These are phyloP conservation scores for Fopius arisanus DNA, from an alignment of 1,140 invertebrate genomes.

Conservation along the genomic window DNA sequence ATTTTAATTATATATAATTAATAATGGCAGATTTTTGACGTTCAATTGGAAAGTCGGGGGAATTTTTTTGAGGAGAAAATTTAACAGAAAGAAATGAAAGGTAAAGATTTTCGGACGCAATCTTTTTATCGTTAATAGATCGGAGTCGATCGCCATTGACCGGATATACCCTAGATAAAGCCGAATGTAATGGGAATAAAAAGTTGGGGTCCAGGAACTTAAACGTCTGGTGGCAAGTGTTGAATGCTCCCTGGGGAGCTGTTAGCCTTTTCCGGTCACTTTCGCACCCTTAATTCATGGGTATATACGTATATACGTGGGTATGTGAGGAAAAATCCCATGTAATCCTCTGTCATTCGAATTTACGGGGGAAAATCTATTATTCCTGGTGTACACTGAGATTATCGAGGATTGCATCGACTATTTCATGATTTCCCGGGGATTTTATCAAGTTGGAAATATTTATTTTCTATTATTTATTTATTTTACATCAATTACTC, in stretches of 20 bases:
- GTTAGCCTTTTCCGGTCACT: constrained; percentile 54
- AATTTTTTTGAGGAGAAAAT: too few relatives aligned
- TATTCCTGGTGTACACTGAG: neutral
- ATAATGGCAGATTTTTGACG: too few relatives aligned
- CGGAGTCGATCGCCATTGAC: constrained; percentile 25
- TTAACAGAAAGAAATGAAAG: neutral
- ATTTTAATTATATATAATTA: too few relatives aligned
- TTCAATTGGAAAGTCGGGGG: too few relatives aligned
- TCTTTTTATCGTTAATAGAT: constrained; percentile 56
- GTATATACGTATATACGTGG: too few relatives aligned
- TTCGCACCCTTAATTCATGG: neutral
- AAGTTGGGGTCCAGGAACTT: constrained; percentile 28
- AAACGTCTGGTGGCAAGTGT: constrained; percentile 33
- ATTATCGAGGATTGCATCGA: neutral
- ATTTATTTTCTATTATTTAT: neutral
- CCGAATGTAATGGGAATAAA: neutral
- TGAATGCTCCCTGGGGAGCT: constrained; percentile 42
- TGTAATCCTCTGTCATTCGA: constrained; percentile 1
- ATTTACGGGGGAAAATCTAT: constrained; percentile 31
- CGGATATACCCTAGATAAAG: constrained; percentile 10
- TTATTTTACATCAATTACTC: too few relatives aligned
- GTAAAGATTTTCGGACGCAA: neutral
- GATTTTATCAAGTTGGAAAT: neutral
- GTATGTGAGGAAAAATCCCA: neutral
- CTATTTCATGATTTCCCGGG: neutral